Evolutionary conservation across 1,140 invertebrate genomes (phyloP).

Genomic region (Coptotermes formosanus): DNA sequence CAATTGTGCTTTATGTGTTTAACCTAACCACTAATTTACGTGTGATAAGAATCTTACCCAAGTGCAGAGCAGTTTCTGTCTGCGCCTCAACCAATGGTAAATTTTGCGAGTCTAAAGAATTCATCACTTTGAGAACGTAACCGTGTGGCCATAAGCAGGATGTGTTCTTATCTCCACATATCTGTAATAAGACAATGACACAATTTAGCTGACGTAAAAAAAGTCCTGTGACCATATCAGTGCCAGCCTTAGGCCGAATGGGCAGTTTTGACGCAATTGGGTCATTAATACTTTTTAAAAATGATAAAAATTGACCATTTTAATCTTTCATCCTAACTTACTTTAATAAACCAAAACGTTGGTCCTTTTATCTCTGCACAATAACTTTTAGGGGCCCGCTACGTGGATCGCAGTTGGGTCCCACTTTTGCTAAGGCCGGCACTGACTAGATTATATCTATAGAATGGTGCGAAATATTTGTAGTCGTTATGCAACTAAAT

Average conservation of each 20-base stretch:
- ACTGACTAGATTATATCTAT: too few relatives aligned
- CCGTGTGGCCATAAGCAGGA: conserved; percentile 48
- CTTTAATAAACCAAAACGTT: too few relatives aligned
- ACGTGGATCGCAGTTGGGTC: too few relatives aligned
- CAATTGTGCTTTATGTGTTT: background rate
- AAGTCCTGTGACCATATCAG: background rate
- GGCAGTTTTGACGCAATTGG: background rate
- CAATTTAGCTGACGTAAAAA: background rate
- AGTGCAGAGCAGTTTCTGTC: conserved; percentile 64
- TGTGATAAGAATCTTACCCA: conserved; percentile 51
- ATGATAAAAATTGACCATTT: background rate
- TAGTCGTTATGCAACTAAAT: too few relatives aligned
- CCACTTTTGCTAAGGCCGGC: too few relatives aligned
- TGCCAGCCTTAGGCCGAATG: background rate
- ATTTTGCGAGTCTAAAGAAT: conserved; percentile 74
- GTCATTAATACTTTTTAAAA: background rate
- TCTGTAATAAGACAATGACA: background rate
- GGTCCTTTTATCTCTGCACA: too few relatives aligned
- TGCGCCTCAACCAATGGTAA: conserved; percentile 65
- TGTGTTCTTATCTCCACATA: background rate
- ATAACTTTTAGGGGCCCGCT: too few relatives aligned
- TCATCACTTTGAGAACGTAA: conserved; percentile 80
- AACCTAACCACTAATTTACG: background rate
- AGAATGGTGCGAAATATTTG: too few relatives aligned
- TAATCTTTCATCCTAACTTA: background rate